Evolutionary conservation across 2,888 invertebrate genomes (phyloP).

Genomic region (Plagodis dolabraria): DNA sequence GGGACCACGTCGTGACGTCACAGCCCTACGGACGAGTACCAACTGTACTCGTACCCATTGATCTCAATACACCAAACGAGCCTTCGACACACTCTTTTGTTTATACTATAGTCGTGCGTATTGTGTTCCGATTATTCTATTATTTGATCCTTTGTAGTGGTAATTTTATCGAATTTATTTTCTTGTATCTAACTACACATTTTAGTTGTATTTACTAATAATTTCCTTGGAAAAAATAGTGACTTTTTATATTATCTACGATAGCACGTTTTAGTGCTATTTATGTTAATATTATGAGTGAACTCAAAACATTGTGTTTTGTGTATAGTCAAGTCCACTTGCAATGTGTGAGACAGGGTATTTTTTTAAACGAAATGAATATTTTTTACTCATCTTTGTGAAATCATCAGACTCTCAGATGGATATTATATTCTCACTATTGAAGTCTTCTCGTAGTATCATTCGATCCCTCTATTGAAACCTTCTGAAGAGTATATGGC

Average conservation of each 20-base stretch:
- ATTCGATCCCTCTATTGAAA: too few relatives aligned
- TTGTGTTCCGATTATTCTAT: slow-evolving; percentile 15
- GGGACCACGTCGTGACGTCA: slow-evolving; percentile 38
- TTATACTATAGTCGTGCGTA: slow-evolving; percentile 34
- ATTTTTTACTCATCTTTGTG: not conserved
- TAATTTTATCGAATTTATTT: slow-evolving; percentile 17
- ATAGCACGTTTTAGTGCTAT: slow-evolving; percentile 67
- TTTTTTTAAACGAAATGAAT: not conserved
- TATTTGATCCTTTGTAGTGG: slow-evolving; percentile 15
- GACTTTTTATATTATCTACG: slow-evolving; percentile 24
- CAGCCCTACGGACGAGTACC: slow-evolving; percentile 17
- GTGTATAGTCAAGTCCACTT: slow-evolving; percentile 12
- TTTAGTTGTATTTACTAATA: slow-evolving; percentile 15
- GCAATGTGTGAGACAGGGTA: slow-evolving; percentile 3
- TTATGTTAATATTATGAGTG: slow-evolving; percentile 35
- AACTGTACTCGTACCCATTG: slow-evolving; percentile 43
- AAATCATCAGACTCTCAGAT: not conserved
- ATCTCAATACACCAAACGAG: slow-evolving; percentile 65
- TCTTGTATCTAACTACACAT: slow-evolving; percentile 12
- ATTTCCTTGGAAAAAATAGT: slow-evolving; percentile 20
- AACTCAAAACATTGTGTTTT: slow-evolving; percentile 22
- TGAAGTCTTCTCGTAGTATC: too few relatives aligned
- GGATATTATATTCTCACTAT: too few relatives aligned
- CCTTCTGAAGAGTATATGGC: too few relatives aligned
- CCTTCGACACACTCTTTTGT: slow-evolving; percentile 43